Evolutionary conservation across 2,113 vertebrate genomes (phyloP), one percentile per base, ranked within the genome.

Genomic region (Lepisosteus oculatus): DNA sequence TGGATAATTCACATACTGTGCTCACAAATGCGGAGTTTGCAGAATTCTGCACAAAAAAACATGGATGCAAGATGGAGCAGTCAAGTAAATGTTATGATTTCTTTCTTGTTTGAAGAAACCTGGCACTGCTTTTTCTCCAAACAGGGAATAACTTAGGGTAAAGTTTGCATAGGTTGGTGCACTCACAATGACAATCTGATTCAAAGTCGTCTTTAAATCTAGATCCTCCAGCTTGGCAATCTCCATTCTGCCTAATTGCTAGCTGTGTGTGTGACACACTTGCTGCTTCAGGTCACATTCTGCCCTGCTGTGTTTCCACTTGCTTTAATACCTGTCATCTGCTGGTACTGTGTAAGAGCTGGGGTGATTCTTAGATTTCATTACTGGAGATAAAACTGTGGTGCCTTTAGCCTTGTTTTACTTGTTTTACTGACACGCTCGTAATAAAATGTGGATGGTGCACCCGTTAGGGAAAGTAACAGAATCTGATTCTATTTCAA

Each of bases 201-300:
- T 62, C 69, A 70, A 62, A 61, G 69, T 70, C 57, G 44, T 57
- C 55, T 15, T 47, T 14, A 61, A 70, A 70, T 61, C 69, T 43
- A 70, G 47, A 70, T 55, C 57, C 56, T 8, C 5, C 47, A 6
- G 47, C 8, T 13, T 44, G 68, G 42, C 43, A 13, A 70, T 70
- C 69, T 47, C 69, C 69, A 47, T 70, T 61, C 57, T 47, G 15
- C 43, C 7, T 56, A 70, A 62, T 42, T 62, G 57, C 57, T 62
- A 59, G 61, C 56, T 61, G 56, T 61, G 69, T 44, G 69, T 44
- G 45, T 56, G 69, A 70, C 43, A 59, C 44, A 56, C 69, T 70
- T 70, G 69, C n/a, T 8, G 17, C 67, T 29, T 15, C 13, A 7
- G 8, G 8, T 57, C 66, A 9, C 13, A 6, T 17, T n/a, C 57